Base-by-base conservation (phyloP, 2,113 vertebrate genomes). In the Choloepus hoffmanni region DNA sequence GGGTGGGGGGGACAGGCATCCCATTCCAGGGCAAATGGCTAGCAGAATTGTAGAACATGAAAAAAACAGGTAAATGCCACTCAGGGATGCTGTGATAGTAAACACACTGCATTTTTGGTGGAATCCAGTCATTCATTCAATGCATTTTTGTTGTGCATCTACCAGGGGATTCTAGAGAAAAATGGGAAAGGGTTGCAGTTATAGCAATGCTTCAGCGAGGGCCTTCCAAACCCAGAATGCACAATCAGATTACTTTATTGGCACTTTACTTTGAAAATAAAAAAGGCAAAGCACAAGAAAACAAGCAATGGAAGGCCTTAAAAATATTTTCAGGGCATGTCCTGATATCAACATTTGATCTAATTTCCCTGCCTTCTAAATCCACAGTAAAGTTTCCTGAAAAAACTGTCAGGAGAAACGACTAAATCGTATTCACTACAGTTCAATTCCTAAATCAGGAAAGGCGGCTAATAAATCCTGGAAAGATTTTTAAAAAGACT, bases 331-430 rank as follows among this genome's bases (percentile, higher is more conserved):
- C 58, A 13, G 36, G 88, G 65, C 43, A 36, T 2, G 26, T 63
- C 68, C 12, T 11, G 67, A 79, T 74, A 53, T 24, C 43, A 55
- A 81, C 63, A 23, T 48, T 85, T 65, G 48, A n/a, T 63, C 87
- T 92, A 40, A 96, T 90, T 89, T 88, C 70, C 84, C 55, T 28
- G 76, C 72, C 45, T 92, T 89, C 72, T 88, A 95, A 93, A 90
- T 60, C 67, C 63, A 89, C 50, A 67, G 72, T 2, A 70, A 19
- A 95, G 45, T 60, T 72, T 70, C 89, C 68, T 86, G 74, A 93
- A 76, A 45, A 81, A 58, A 84, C 48, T 81, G 94, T 95, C 92
- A 87, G 33, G 10, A 78, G 93, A 93, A 85, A 89, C 86, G 85
- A 78, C 70, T 67, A 95, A 85, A 83, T 33, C 88, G 9, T 82